phyloP scores from a whole-genome alignment of 2,113 vertebrate species.

The Noturus placidus region DNA sequence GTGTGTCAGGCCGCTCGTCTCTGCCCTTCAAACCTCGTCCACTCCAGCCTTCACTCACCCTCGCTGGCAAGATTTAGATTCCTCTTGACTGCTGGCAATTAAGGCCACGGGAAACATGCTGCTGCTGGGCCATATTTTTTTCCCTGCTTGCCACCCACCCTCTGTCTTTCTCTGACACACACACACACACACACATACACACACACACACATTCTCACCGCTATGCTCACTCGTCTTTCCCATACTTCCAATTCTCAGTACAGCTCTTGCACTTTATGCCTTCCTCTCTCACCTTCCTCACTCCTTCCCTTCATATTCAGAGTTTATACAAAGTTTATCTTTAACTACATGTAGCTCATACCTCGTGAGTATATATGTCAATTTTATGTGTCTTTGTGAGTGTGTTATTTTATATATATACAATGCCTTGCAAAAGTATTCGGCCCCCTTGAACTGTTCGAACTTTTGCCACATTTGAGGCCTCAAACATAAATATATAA shows the following conservation, averaged over 20 bases:
- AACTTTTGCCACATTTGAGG: no score
- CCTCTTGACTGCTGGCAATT: conserved; percentile 33
- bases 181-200: conserved; percentile 22
- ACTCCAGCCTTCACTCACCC: conserved; percentile 40
- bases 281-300: background rate
- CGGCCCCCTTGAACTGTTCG: no score
- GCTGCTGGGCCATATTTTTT: background rate
- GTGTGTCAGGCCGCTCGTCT: conserved; percentile 30
- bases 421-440: no score
- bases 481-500: no score
- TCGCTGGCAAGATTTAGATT: conserved; percentile 47
- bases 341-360: background rate
- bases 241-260: background rate
- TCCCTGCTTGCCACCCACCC: background rate
- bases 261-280: background rate
- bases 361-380: background rate
- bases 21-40: conserved; percentile 40
- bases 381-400: background rate
- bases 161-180: conserved; percentile 17
- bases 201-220: conserved; percentile 4
- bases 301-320: background rate
- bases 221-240: background rate
- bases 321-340: background rate
- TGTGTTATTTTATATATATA: background rate
- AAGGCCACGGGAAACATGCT: conserved; percentile 5